Conservation (phyloP, 2,888 invertebrate genomes). For the Agapostemon virescens region DNA sequence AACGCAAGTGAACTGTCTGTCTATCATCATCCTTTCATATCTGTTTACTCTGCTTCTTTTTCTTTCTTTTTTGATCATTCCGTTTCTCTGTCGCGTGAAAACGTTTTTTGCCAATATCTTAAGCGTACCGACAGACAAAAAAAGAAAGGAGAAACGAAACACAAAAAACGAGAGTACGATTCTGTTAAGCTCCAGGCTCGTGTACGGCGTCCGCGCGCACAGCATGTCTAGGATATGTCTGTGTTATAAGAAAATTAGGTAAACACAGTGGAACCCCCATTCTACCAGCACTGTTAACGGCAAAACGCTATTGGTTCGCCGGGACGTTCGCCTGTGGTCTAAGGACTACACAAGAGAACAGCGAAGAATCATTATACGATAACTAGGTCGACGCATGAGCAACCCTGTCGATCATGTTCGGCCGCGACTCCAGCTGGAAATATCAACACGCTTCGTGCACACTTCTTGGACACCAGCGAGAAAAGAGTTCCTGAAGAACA, state of each 20-base stretch:
- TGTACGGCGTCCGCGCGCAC: slow-evolving; percentile 50
- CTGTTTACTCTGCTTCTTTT: slow-evolving; percentile 4
- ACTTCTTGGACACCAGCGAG: too few species aligned
- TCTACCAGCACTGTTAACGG: neutral
- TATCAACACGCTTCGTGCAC: too few species aligned
- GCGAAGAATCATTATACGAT: neutral
- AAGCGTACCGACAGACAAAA: neutral
- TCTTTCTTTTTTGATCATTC: too few species aligned
- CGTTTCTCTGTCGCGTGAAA: slow-evolving; percentile 14
- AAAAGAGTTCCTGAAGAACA: too few species aligned
- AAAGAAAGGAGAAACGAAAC: slow-evolving; percentile 4
- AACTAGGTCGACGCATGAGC: neutral
- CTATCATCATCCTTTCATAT: slow-evolving; percentile 28
- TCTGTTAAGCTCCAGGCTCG: slow-evolving; percentile 11
- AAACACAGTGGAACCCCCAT: slow-evolving; percentile 9
- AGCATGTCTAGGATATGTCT: slow-evolving; percentile 18
- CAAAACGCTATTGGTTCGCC: neutral
- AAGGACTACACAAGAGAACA: neutral
- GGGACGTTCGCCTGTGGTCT: neutral
- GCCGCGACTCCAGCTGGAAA: neutral
- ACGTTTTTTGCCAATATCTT: slow-evolving; percentile 31
- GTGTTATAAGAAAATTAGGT: slow-evolving; percentile 19
- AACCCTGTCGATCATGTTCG: neutral
- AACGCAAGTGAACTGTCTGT: slow-evolving; percentile 42
- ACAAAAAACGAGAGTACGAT: slow-evolving; percentile 25